These are phyloP conservation scores for Lycaon pictus DNA, from an alignment of 2,113 vertebrate species.

Conservation along the genomic window DNA sequence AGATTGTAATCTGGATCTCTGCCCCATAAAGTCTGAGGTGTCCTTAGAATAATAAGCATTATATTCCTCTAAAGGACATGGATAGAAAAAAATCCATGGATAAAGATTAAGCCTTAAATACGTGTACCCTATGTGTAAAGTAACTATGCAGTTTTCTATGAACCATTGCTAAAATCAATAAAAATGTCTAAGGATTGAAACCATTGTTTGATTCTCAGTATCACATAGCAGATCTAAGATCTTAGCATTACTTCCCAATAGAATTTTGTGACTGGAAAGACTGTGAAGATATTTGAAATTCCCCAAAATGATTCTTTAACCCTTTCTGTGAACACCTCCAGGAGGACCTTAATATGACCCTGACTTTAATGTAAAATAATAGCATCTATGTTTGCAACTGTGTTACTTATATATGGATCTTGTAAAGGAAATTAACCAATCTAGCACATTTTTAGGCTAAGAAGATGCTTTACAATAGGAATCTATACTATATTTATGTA, in stretches of 20 bases:
- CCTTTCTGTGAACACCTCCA: background rate
- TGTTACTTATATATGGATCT: background rate
- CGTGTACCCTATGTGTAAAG: background rate
- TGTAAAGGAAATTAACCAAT: background rate
- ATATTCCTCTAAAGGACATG: background rate
- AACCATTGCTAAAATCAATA: background rate
- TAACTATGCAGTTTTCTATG: background rate
- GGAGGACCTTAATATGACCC: background rate
- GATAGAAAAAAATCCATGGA: background rate
- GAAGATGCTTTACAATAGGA: background rate
- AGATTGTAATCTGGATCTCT: background rate
- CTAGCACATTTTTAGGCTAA: background rate
- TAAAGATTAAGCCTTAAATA: background rate
- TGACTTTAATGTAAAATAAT: background rate
- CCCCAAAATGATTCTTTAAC: background rate
- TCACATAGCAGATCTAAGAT: background rate
- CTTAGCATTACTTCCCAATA: background rate
- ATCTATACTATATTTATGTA: background rate
- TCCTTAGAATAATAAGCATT: background rate
- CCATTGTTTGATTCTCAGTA: background rate
- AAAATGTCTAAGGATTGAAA: background rate
- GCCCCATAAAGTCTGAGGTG: background rate
- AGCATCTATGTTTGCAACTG: background rate
- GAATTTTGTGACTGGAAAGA: background rate
- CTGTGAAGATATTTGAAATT: background rate